Base-by-base conservation (phyloP, 35 echinoderm and acorn worm genomes). In the Patiria miniata region DNA sequence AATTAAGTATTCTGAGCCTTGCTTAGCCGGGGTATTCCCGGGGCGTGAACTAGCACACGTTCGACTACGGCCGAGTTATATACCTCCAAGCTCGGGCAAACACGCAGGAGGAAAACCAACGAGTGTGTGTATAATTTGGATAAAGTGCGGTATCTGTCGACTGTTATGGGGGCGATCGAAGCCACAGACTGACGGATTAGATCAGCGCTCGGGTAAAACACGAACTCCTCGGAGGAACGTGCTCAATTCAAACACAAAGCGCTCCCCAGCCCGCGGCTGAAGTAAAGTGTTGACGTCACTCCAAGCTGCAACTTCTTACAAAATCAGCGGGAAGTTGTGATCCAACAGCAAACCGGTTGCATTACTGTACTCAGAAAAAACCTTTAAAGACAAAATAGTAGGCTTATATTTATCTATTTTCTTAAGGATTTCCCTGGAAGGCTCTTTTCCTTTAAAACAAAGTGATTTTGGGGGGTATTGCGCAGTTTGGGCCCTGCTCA, bases 131-230 rank as follows among this genome's bases (percentile, higher is more conserved):
- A 73, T 30, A 73, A 73, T 30, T 73, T 73, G 65, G 65, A 73
- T 73, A 73, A 73, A 73, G 65, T 30, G 65, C 65, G 19, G 65
- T 73, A 73, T 73, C 65, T 23, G 14, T 30, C 65, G 65, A 30
- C 65, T 28, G 65, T 30, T 28, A 32, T 60, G 19, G 29, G 65
- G 21, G 42, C 4, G 65, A 73, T 73, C 65, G 65, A 73, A 26
- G 65, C 21, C 65, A 73, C 65, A 30, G 65, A 32, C 21, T 73
- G 65, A 73, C 65, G 65, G 65, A 73, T 73, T 73, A 73, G 65
- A 32, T 73, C 65, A 73, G 14, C 65, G 18, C 30, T 12, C n/a
- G 21, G 34, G 21, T 73, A 30, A 10, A 73, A 73, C 65, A 73
- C 65, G 65, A 73, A 73, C 65, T 23, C 65, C 65, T 73, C 65